phyloP scores from a whole-genome alignment of 2,797 vertebrate species.

The Peromyscus attwateri region DNA sequence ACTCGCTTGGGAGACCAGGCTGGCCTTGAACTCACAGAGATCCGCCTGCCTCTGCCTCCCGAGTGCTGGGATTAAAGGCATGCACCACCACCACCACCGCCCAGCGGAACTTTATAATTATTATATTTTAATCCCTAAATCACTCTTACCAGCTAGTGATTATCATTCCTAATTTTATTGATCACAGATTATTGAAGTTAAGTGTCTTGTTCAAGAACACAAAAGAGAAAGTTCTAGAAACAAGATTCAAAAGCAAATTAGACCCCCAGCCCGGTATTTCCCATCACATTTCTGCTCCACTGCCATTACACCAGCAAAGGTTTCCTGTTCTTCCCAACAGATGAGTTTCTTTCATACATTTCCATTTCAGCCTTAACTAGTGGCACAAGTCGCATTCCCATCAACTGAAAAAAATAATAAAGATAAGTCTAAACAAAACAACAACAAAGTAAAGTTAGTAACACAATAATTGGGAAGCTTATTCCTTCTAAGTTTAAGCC shows the following conservation, averaged over 20 bases:
- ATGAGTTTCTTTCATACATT: constrained; percentile 43
- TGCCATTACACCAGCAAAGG: background rate
- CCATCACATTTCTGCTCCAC: background rate
- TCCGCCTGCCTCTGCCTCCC: too few species aligned
- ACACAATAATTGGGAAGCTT: constrained; percentile 17
- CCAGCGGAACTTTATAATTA: background rate
- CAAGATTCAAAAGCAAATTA: background rate
- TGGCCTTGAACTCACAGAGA: too few species aligned
- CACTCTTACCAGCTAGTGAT: background rate
- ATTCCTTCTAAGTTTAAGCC: background rate
- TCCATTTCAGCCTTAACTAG: constrained; percentile 9
- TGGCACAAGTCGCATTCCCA: background rate
- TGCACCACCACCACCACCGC: too few species aligned
- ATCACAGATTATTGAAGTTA: constrained; percentile 26
- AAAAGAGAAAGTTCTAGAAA: background rate
- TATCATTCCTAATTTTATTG: constrained; percentile 1
- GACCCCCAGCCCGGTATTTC: background rate
- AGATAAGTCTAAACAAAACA: constrained; percentile 12
- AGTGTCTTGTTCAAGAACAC: constrained; percentile 33
- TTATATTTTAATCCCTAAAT: constrained; percentile 21
- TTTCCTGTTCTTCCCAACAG: background rate
- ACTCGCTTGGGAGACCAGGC: too few species aligned
- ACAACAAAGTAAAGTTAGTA: constrained; percentile 29
- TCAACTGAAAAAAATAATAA: background rate
- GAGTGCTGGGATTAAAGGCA: too few species aligned